Evolutionary conservation across 2,113 vertebrate species (phyloP).

Genomic region (Pleuronectes platessa): DNA sequence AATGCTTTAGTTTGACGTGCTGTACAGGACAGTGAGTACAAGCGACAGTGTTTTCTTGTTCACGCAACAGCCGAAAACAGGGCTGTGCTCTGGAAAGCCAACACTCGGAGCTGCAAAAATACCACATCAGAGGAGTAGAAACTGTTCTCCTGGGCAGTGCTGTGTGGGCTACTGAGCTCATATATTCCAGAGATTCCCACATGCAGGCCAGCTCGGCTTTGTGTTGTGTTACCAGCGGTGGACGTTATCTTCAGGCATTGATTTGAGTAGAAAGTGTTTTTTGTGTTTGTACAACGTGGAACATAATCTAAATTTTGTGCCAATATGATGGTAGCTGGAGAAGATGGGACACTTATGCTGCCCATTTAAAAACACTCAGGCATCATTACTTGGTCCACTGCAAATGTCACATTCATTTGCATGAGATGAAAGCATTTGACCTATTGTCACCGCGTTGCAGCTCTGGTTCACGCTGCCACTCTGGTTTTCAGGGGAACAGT

Average conservation of each 20-base stretch:
- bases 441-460: background rate
- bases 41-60: conserved; percentile 8
- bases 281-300: background rate
- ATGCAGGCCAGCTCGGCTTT: conserved; percentile 34
- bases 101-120: conserved; percentile 40
- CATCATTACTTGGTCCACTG: background rate
- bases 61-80: background rate
- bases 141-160: conserved; percentile 45
- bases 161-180: conserved; percentile 66
- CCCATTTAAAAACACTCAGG: no score
- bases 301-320: background rate
- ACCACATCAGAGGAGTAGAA: conserved; percentile 47
- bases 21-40: conserved; percentile 2
- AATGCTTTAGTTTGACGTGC: background rate
- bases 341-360: no score
- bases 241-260: conserved; percentile 25
- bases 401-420: background rate
- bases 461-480: background rate
- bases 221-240: conserved; percentile 30
- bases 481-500: background rate
- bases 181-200: conserved; percentile 59
- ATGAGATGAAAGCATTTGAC: background rate
- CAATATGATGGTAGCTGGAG: no score
- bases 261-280: conserved; percentile 19
- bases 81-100: conserved; percentile 18